These are phyloP conservation scores for Melanargia galathea DNA, from an alignment of 2,888 invertebrate genomes.

Conservation along the genomic window DNA sequence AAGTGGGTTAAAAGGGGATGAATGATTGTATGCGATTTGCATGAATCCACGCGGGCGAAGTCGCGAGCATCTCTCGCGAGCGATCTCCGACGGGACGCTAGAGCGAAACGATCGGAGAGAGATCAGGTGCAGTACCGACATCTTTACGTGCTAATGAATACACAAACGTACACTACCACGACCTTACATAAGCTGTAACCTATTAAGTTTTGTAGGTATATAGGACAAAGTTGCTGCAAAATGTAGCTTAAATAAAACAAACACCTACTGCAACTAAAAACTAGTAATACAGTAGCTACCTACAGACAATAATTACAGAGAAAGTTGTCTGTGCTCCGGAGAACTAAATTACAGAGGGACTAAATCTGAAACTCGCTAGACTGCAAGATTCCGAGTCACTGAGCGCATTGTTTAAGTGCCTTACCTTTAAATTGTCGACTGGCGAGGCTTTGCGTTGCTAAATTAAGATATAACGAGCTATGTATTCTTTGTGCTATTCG, in stretches of 20 bases:
- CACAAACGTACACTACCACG: too few species aligned
- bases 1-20: too few species aligned
- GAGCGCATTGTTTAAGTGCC: conserved; percentile 22
- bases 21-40: too few species aligned
- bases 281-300: not conserved
- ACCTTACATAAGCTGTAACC: too few species aligned
- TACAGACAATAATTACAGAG: conserved; percentile 1
- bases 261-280: not conserved
- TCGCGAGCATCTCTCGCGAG: too few species aligned
- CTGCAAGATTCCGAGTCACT: conserved; percentile 27
- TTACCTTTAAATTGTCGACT: conserved; percentile 10
- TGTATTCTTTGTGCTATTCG: not conserved
- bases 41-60: too few species aligned
- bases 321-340: not conserved
- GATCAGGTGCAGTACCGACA: too few species aligned
- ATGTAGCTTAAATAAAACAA: not conserved
- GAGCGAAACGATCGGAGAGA: too few species aligned
- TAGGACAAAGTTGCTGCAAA: too few species aligned
- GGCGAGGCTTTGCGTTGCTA: not conserved
- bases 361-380: conserved; percentile 24
- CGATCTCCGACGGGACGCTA: too few species aligned
- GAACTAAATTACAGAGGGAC: conserved; percentile 23
- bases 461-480: conserved; percentile 14
- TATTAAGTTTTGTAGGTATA: too few species aligned
- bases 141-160: too few species aligned